Percentiles rank a stretch among this genome's conserved stretches.
These are phyloP conservation scores for Myrmecophaga tridactyla DNA, from an alignment of 2,113 vertebrate species.

Conservation along the genomic window DNA sequence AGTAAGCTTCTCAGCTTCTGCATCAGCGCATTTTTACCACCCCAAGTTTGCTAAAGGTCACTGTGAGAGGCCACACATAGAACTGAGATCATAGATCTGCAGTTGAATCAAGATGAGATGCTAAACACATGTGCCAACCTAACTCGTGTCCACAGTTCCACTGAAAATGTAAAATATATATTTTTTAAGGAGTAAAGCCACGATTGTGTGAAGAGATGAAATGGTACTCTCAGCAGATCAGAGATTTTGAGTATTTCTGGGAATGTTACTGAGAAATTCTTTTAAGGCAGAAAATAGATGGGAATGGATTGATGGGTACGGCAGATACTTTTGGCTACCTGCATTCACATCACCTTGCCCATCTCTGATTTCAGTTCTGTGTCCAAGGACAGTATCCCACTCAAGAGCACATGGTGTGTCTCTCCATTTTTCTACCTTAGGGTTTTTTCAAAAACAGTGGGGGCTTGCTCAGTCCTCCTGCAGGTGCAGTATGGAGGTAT, in stretches of 20 bases:
- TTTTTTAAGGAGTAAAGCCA: not conserved
- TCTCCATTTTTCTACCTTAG: not conserved
- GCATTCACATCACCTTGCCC: not conserved
- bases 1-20: not conserved
- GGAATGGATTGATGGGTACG: not conserved
- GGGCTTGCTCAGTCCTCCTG: not conserved
- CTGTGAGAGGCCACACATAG: not conserved
- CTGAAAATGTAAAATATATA: not conserved
- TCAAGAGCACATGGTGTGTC: not conserved
- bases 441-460: not conserved
- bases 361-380: not conserved
- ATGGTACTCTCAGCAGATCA: not conserved
- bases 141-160: not conserved
- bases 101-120: not conserved
- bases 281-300: not conserved
- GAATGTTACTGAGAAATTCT: not conserved
- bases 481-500: not conserved
- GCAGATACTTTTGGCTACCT: not conserved
- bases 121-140: not conserved
- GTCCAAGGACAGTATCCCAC: no score
- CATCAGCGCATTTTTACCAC: not conserved
- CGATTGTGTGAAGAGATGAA: not conserved
- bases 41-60: not conserved
- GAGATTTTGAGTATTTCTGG: not conserved
- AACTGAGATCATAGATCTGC: not conserved